These are phyloP conservation scores for Ptiloglossa arizonensis DNA, from an alignment of 1,140 invertebrate genomes.

Conservation along the genomic window DNA sequence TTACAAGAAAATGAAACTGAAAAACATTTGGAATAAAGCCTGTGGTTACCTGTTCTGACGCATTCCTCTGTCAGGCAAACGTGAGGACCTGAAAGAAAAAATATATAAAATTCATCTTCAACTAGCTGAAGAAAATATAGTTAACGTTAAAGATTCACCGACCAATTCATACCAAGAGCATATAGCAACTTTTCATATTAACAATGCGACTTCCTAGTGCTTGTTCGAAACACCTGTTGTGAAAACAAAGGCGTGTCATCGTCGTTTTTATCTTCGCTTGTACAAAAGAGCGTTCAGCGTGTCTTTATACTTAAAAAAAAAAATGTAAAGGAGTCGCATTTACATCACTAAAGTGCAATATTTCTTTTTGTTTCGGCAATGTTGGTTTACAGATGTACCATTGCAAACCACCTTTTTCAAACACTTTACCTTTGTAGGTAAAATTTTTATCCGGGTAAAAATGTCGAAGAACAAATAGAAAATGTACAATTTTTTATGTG, in stretches of 20 bases:
- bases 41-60: slow-evolving; percentile 85
- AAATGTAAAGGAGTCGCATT: background rate
- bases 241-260: background rate
- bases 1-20: background rate
- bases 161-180: too few species aligned
- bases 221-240: background rate
- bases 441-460: too few species aligned
- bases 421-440: too few species aligned
- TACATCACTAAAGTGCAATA: background rate
- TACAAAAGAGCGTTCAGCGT: background rate
- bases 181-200: background rate
- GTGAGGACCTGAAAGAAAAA: slow-evolving; percentile 79
- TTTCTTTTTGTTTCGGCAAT: background rate
- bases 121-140: too few species aligned
- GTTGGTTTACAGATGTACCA: background rate
- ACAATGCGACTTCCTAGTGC: too few species aligned
- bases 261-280: background rate
- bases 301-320: background rate
- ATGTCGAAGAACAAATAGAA: too few species aligned
- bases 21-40: background rate
- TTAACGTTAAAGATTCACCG: too few species aligned
- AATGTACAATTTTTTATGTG: too few species aligned
- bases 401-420: too few species aligned
- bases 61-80: slow-evolving; percentile 88
- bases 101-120: too few species aligned